phyloP scores from a whole-genome alignment of 1,140 invertebrate genomes.

The Drosophila pandora region DNA sequence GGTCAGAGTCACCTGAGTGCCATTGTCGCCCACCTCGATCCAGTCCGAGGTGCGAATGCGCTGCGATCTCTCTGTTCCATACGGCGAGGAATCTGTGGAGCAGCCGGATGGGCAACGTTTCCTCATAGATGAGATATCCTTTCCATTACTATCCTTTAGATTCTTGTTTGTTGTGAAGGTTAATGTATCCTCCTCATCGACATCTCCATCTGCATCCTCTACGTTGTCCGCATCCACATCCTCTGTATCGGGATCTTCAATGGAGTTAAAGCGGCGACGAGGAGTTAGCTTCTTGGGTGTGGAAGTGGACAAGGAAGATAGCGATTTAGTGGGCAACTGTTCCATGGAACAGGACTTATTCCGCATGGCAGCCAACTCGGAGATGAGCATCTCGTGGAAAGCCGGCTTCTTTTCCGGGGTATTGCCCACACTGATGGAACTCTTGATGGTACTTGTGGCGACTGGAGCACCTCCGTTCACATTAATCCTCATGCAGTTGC shows the following conservation, averaged over 20 bases:
- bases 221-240: conserved; percentile 80
- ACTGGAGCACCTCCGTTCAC: conserved; percentile 21
- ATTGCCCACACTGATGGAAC: conserved; percentile 56
- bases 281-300: conserved; percentile 48
- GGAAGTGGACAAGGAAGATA: conserved; percentile 11
- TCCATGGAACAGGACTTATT: conserved; percentile 75
- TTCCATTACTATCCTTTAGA: conserved; percentile 49
- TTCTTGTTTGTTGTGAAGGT: conserved; percentile 67
- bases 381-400: conserved; percentile 83
- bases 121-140: conserved; percentile 51
- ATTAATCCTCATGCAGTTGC: conserved; percentile 49
- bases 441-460: conserved; percentile 39
- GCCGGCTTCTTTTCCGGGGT: conserved; percentile 81
- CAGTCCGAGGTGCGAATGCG: conserved; percentile 81
- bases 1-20: conserved; percentile 77
- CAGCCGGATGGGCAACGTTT: conserved; percentile 81
- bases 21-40: conserved; percentile 83
- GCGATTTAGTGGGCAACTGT: conserved; percentile 65
- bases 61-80: conserved; percentile 81
- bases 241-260: conserved; percentile 71
- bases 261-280: conserved; percentile 70
- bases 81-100: conserved; percentile 83
- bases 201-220: conserved; percentile 73
- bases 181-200: conserved; percentile 68
- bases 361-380: conserved; percentile 82